Conservation (phyloP, 2,113 vertebrate species). For the Harpagus bidentatus region DNA sequence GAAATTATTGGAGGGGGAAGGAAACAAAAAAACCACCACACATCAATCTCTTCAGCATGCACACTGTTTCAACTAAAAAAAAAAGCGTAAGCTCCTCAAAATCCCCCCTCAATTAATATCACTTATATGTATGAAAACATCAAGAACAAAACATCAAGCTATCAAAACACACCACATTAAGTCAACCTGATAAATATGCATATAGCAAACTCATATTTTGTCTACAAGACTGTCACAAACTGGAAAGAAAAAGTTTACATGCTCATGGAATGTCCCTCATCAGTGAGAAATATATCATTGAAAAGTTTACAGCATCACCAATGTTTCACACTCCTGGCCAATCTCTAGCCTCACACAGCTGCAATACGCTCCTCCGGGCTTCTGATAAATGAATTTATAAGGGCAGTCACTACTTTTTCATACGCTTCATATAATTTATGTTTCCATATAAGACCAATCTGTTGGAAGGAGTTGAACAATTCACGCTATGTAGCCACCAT, state of each 20-base stretch:
- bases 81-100: not conserved
- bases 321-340: not conserved
- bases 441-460: not conserved
- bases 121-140: not conserved
- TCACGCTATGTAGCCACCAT: accelerated
- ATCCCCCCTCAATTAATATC: not conserved
- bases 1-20: not conserved
- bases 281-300: not conserved
- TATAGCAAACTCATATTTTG: not conserved
- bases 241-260: not conserved
- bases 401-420: no score
- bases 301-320: not conserved
- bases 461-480: not conserved
- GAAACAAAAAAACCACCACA: not conserved
- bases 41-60: not conserved
- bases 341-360: not conserved
- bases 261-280: not conserved
- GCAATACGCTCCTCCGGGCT: not conserved
- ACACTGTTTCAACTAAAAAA: not conserved
- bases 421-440: no score
- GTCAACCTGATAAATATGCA: not conserved
- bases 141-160: not conserved
- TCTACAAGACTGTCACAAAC: not conserved
- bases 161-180: not conserved
- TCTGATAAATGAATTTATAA: no score